A percentile compares a stretch with the other conserved stretches of the same genome.
These are phyloP conservation scores for Anseranas semipalmata DNA, from an alignment of 2,113 vertebrate species.

Conservation along the genomic window DNA sequence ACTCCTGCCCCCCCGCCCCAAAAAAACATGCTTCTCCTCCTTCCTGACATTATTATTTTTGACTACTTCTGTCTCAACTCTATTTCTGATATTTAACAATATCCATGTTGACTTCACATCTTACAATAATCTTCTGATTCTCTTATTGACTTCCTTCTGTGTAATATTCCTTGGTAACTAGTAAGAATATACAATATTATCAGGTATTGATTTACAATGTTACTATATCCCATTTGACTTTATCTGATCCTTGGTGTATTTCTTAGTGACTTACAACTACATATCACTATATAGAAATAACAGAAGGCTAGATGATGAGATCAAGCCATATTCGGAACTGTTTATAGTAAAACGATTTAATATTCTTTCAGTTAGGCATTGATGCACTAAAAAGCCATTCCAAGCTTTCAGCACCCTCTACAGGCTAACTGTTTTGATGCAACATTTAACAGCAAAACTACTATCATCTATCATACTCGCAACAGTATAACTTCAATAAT, in stretches of 20 bases:
- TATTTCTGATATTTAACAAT: not conserved
- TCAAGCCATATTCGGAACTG: not conserved
- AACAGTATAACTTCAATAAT: not conserved
- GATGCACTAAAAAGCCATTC: conserved; percentile 25
- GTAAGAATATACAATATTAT: not conserved
- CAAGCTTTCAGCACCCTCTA: conserved; percentile 83
- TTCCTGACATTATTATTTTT: not conserved
- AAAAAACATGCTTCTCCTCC: not conserved
- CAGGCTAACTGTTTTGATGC: conserved; percentile 72
- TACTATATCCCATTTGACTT: not conserved
- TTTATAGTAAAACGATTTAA: not conserved
- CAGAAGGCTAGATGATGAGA: not conserved
- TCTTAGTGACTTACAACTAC: not conserved
- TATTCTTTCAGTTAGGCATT: not conserved
- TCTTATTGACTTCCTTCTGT: not conserved
- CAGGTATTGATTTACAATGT: not conserved
- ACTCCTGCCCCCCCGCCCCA: not conserved
- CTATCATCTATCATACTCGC: not conserved
- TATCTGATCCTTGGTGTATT: not conserved
- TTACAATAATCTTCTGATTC: not conserved
- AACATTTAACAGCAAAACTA: not conserved
- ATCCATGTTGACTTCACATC: not conserved
- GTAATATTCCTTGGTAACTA: not conserved
- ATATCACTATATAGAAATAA: conserved; percentile 12
- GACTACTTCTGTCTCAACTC: not conserved